These are phyloP conservation scores for Leptopilina syphax DNA, from an alignment of 2,888 invertebrate genomes.

Conservation along the genomic window DNA sequence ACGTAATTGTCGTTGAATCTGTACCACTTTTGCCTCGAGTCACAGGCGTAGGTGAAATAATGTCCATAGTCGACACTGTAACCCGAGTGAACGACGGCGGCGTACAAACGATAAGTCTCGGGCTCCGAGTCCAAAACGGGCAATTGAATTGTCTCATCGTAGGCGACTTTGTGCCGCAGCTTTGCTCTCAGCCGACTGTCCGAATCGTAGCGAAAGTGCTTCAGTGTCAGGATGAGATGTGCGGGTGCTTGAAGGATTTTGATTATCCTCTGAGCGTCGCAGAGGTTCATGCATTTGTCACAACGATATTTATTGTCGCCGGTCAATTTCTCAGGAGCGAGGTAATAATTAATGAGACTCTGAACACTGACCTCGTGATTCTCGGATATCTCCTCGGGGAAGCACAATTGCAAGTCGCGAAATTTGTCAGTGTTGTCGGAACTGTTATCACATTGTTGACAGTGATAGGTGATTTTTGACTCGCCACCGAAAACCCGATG, in stretches of 20 bases:
- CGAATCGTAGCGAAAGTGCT: constrained; percentile 88
- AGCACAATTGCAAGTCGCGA: constrained; percentile 88
- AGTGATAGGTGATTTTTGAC: constrained; percentile 85
- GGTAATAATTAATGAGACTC: constrained; percentile 86
- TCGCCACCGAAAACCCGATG: constrained; percentile 89
- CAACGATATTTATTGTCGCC: constrained; percentile 92
- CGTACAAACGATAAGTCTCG: constrained; percentile 85
- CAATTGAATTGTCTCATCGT: constrained; percentile 79
- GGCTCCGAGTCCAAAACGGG: constrained; percentile 65
- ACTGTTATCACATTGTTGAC: constrained; percentile 84
- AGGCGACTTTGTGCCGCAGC: constrained; percentile 83
- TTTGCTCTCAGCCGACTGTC: constrained; percentile 87
- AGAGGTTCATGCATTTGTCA: constrained; percentile 84
- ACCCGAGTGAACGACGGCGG: constrained; percentile 91
- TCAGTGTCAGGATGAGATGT: constrained; percentile 87
- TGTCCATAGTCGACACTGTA: constrained; percentile 91
- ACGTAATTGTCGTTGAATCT: constrained; percentile 90
- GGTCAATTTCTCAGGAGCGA: constrained; percentile 86
- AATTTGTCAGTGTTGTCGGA: constrained; percentile 88
- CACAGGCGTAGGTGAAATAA: constrained; percentile 90
- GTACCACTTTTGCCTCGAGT: constrained; percentile 84
- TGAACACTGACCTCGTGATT: constrained; percentile 83
- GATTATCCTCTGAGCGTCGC: constrained; percentile 86
- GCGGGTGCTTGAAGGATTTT: constrained; percentile 86
- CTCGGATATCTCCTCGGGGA: constrained; percentile 79